These are phyloP conservation scores for Meteorus cinctellus DNA, from an alignment of 2,888 invertebrate genomes.

Conservation along the genomic window DNA sequence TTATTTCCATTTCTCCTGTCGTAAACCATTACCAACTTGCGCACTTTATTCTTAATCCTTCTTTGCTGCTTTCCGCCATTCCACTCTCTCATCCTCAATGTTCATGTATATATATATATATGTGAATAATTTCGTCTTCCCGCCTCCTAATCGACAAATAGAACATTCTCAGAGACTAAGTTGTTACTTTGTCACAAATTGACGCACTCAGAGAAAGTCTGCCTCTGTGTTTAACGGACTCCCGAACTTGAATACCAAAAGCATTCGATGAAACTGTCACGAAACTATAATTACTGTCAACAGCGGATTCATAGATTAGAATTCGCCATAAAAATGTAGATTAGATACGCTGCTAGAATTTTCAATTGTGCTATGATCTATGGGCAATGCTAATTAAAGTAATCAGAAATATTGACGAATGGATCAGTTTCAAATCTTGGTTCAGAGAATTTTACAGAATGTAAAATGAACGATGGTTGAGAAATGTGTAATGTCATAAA, in stretches of 20 bases:
- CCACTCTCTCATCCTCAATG: background rate
- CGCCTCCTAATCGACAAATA: slow-evolving; percentile 28
- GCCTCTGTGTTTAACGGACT: background rate
- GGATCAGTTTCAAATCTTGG: no score
- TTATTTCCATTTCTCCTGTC: slow-evolving; percentile 22
- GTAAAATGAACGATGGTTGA: no score
- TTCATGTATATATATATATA: background rate
- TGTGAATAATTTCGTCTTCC: background rate
- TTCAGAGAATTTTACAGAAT: no score
- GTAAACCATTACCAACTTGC: slow-evolving; percentile 16
- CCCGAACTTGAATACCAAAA: background rate
- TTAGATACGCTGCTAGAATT: no score
- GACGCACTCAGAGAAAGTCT: background rate
- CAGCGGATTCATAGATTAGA: no score
- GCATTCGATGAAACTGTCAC: background rate
- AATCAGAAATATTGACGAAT: no score
- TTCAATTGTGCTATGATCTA: no score
- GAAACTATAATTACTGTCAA: background rate
- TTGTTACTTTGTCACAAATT: slow-evolving; percentile 36
- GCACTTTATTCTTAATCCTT: slow-evolving; percentile 17
- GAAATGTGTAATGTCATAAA: no score
- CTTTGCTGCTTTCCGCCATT: background rate
- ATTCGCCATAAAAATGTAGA: no score
- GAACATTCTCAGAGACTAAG: slow-evolving; percentile 28
- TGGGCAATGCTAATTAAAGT: no score